Evolutionary conservation across 2,888 invertebrate genomes (phyloP).

Genomic region (Drosophila maculinotata): DNA sequence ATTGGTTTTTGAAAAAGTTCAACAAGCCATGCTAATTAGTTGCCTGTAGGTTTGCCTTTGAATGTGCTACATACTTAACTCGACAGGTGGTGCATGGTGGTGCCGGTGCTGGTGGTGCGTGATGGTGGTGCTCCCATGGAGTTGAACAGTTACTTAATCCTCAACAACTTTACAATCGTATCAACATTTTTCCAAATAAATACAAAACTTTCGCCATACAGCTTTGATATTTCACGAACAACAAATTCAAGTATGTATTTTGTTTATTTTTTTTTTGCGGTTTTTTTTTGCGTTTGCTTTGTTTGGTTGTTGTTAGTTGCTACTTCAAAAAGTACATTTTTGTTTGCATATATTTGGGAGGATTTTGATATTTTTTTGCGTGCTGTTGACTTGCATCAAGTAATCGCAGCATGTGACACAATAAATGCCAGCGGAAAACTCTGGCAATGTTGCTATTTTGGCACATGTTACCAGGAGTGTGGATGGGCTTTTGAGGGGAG

Average conservation of each 20-base stretch:
- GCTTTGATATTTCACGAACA: constrained; percentile 8
- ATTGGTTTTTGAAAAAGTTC: constrained; percentile 81
- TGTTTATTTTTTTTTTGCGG: neutral
- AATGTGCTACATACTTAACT: constrained; percentile 43
- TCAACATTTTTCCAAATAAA: constrained; percentile 7
- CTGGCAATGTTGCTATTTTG: constrained; percentile 54
- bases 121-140: neutral
- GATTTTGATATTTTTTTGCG: constrained; percentile 4
- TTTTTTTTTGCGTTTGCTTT: constrained; percentile 1
- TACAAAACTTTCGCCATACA: constrained; percentile 9
- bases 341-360: neutral
- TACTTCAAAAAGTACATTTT: constrained; percentile 1
- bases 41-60: constrained; percentile 71
- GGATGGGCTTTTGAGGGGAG: neutral
- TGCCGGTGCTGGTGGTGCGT: neutral
- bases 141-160: constrained; percentile 28
- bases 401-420: constrained; percentile 68
- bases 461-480: constrained; percentile 44
- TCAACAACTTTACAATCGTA: constrained; percentile 42
- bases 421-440: constrained; percentile 63
- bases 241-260: constrained; percentile 2
- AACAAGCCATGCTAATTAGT: constrained; percentile 80
- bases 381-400: constrained; percentile 47
- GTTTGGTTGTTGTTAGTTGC: constrained; percentile 10
- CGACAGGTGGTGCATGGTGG: constrained; percentile 26